Percentiles rank a stretch among this genome's conserved stretches.
Conservation (phyloP, 2,113 vertebrate species). For the Dinomys branickii region DNA sequence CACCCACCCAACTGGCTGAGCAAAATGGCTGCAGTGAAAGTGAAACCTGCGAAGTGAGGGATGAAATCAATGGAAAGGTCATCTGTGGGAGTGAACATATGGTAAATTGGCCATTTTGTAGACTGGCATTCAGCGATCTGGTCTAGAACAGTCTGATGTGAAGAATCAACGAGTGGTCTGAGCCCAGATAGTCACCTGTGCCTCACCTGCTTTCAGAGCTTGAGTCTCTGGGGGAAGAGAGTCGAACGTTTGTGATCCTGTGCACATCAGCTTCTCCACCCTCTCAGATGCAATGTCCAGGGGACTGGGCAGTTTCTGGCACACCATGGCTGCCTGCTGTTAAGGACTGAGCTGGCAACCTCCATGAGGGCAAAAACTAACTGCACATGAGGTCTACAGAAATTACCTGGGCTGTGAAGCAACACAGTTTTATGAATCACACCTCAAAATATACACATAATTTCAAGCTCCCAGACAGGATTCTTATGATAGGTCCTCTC, state of each 20-base stretch:
- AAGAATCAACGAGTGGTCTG: accelerated
- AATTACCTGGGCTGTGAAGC: neutral
- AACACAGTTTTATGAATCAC: too few species aligned
- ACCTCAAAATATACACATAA: neutral
- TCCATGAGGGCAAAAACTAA: neutral
- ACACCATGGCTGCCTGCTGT: conserved; percentile 93
- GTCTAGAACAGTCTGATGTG: neutral
- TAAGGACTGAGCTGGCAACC: conserved; percentile 76
- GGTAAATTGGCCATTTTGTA: neutral
- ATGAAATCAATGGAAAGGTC: neutral
- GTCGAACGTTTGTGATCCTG: conserved; percentile 91
- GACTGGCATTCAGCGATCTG: neutral
- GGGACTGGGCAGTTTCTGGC: conserved; percentile 95
- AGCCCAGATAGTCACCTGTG: accelerated
- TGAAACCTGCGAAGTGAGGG: neutral
- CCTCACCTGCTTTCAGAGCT: conserved; percentile 93
- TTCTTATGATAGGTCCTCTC: accelerated
- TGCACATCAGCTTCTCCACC: conserved; percentile 94
- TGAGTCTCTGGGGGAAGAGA: conserved; percentile 92
- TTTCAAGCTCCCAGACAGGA: neutral
- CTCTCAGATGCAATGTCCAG: conserved; percentile 91
- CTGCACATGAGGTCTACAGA: accelerated
- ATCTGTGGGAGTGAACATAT: neutral
- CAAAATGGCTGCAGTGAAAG: neutral
- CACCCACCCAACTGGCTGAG: neutral